Evolutionary conservation across 2,797 vertebrate genomes (phyloP), one percentile per base, ranked within the genome.

Genomic region (Phoebastria nigripes): DNA sequence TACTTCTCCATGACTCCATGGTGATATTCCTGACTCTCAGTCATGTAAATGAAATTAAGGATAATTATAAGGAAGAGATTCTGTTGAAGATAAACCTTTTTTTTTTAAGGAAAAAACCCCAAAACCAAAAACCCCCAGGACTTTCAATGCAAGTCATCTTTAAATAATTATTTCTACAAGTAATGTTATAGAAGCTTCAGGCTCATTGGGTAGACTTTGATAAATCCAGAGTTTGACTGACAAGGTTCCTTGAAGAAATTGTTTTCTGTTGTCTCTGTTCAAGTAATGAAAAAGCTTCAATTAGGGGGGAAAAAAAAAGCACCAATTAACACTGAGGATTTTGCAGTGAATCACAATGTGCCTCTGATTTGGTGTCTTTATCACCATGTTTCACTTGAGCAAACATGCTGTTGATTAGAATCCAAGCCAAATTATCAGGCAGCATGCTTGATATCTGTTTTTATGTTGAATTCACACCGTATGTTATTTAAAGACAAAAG

Each of bases 401-500:
- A 96, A 96, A 89, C 86, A 92, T 16, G 29, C 65, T 78, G 58
- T 47, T 93, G 90, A 82, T 94, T 72, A 70, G 86, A 95, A 94
- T 67, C 87, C 81, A 67, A 94, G 74, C 65, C 76, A 89, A 96
- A 93, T 71, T 62, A 92, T 83, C 72, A 83, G 74, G 39, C 42
- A 73, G 41, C 65, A n/a, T 31, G 35, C 24, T 88, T 42, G 4
- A 69, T 71, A 63, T 86, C 87, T 92, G 78, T 24, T 96, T 93
- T 91, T 61, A 56, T 61, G 58, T 73, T 86, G 70, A 82, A 79
- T 83, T 95, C 89, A 66, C 81, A 95, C 66, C 9, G 2, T 10
- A 55, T 58, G 91, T 95, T 92, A 89, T 95, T 92, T 93, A 82
- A 92, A 76, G 67, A 89, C 71, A 93, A 96, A 94, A 93, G 19